Percentiles rank a stretch among this genome's conserved stretches.
Evolutionary conservation across 2,888 invertebrate genomes (phyloP).

Genomic region (Doris montereyensis): DNA sequence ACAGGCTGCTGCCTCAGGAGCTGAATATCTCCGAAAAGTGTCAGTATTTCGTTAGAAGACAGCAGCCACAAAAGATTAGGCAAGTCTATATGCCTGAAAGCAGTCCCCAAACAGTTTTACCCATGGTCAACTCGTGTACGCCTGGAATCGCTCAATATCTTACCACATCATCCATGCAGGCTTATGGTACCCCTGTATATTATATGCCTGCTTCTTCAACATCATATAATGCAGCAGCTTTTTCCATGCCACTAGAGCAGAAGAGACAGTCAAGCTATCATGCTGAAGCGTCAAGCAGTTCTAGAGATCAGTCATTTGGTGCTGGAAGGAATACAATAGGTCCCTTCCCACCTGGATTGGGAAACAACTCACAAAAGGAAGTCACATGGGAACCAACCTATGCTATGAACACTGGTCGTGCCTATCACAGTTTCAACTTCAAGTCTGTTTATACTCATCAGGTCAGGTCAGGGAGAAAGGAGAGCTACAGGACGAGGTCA

Average conservation of each 20-base stretch:
- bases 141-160: constrained; percentile 75
- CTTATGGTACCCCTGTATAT: no score
- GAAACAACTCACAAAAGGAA: background rate
- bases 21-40: constrained; percentile 75
- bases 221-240: background rate
- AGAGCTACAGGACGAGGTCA: constrained; percentile 52
- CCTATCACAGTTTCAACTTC: constrained; percentile 81
- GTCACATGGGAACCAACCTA: background rate
- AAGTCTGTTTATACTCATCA: constrained; percentile 79
- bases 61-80: no score
- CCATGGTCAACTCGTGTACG: no score
- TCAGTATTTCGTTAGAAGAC: no score
- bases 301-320: no score
- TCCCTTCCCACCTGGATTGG: no score
- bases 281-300: no score
- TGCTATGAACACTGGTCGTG: constrained; percentile 74
- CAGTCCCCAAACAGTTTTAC: no score
- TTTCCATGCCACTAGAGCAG: background rate
- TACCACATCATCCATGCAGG: background rate
- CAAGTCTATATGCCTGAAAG: no score
- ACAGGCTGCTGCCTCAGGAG: constrained; percentile 67
- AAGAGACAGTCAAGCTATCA: no score
- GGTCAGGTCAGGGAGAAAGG: constrained; percentile 57
- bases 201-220: background rate
- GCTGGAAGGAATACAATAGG: no score